Percentiles rank a stretch among this genome's conserved stretches.
Conservation (phyloP, 2,113 vertebrate species). For the Archocentrus centrarchus region DNA sequence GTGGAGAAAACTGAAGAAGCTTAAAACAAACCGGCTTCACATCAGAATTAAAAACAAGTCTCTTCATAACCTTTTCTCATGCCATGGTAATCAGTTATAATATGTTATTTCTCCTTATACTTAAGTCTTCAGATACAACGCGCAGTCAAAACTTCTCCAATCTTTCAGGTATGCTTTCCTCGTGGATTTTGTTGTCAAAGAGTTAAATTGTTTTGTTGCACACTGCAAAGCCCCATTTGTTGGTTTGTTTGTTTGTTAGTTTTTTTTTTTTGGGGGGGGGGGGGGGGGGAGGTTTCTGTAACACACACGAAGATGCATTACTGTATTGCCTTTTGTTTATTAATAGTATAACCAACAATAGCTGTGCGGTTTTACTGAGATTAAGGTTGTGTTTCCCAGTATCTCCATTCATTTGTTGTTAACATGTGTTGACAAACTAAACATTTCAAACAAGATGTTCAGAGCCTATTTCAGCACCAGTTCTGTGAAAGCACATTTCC, state of each 20-base stretch:
- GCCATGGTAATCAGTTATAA: background rate
- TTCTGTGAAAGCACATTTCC: constrained; percentile 54
- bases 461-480: constrained; percentile 27
- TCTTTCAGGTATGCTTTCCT: background rate
- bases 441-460: constrained; percentile 33
- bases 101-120: background rate
- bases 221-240: background rate
- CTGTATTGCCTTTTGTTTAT: constrained; percentile 3
- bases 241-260: background rate
- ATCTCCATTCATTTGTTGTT: constrained; percentile 20
- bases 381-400: background rate
- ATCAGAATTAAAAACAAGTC: no score
- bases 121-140: background rate
- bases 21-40: background rate
- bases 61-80: background rate
- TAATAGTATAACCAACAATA: background rate
- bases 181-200: background rate
- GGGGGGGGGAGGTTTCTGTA: background rate
- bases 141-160: background rate
- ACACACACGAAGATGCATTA: background rate
- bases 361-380: constrained; percentile 1
- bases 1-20: background rate
- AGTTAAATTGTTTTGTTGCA: background rate
- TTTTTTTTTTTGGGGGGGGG: no score
- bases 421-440: constrained; percentile 29